phyloP scores from a whole-genome alignment of 2,888 invertebrate species.

The Choristoneura rosaceana region DNA sequence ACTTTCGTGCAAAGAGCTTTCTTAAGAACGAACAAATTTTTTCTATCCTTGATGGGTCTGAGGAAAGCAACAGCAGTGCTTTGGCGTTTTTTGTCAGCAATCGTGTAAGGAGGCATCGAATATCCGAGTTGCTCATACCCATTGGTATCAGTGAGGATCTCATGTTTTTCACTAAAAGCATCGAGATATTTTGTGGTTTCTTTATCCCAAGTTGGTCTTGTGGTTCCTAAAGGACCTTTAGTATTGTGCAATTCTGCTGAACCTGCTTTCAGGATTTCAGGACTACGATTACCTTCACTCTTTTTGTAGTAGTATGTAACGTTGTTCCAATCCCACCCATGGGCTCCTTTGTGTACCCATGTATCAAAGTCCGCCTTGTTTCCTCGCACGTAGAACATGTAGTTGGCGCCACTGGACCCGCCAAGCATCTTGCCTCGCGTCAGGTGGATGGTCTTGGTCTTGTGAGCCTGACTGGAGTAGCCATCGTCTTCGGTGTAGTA shows the following conservation, averaged over 20 bases:
- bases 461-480: slow-evolving; percentile 34
- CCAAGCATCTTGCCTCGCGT: slow-evolving; percentile 87
- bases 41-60: slow-evolving; percentile 21
- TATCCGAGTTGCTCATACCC: slow-evolving; percentile 37
- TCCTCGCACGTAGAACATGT: slow-evolving; percentile 86
- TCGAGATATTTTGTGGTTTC: slow-evolving; percentile 19
- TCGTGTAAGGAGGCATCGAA: slow-evolving; percentile 27
- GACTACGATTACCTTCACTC: slow-evolving; percentile 30
- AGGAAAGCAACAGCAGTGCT: slow-evolving; percentile 35
- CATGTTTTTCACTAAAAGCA: slow-evolving; percentile 16
- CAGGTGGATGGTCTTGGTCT: slow-evolving; percentile 49
- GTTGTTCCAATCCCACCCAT: slow-evolving; percentile 86
- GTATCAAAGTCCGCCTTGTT: slow-evolving; percentile 84
- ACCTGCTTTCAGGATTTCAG: slow-evolving; percentile 21
- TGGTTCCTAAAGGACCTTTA: slow-evolving; percentile 74
- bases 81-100: slow-evolving; percentile 29
- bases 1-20: slow-evolving; percentile 27
- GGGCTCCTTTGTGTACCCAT: slow-evolving; percentile 60
- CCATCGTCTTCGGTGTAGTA: slow-evolving; percentile 35
- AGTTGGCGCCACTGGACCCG: slow-evolving; percentile 86
- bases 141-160: slow-evolving; percentile 27
- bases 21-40: slow-evolving; percentile 34
- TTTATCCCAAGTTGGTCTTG: slow-evolving; percentile 18
- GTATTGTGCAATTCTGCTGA: slow-evolving; percentile 22
- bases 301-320: slow-evolving; percentile 55